A percentile compares a stretch with the other conserved stretches of the same genome.
Conservation (phyloP, 2,797 vertebrate species). For the Microtus agrestis region DNA sequence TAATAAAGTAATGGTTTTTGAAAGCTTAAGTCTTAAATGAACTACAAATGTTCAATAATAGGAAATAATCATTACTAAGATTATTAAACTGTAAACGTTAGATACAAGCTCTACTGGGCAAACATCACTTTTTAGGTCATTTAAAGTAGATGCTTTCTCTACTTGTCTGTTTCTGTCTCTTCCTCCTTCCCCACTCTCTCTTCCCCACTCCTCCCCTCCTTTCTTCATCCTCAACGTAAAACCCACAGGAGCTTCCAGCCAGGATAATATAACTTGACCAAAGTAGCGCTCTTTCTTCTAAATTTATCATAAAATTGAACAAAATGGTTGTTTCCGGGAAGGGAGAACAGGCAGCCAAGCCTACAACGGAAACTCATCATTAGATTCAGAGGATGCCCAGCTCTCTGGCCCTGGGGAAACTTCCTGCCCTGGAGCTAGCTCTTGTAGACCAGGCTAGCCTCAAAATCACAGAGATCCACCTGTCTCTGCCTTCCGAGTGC, state of each 20-base stretch:
- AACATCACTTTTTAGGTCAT: not conserved
- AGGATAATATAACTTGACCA: not conserved
- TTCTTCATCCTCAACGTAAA: not conserved
- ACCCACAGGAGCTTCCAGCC: not conserved
- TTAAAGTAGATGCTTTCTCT: not conserved
- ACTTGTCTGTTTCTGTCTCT: not conserved
- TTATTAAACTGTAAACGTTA: not conserved
- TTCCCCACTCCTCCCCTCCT: accelerated
- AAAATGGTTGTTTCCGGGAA: conserved; percentile 19
- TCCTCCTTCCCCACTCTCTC: not conserved
- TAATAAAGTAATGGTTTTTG: conserved; percentile 11
- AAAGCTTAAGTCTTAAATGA: conserved; percentile 44
- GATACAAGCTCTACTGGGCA: not conserved
- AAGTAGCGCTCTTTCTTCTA: not conserved
- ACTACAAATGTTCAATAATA: conserved; percentile 29
- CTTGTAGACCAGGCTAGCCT: too few relatives aligned
- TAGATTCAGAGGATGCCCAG: not conserved
- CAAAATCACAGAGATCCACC: too few relatives aligned
- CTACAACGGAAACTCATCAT: not conserved
- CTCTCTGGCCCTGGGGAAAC: not conserved
- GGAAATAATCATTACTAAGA: not conserved
- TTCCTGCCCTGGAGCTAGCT: not conserved
- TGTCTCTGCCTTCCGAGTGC: too few relatives aligned
- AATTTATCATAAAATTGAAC: conserved; percentile 11
- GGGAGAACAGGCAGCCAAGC: not conserved